Conservation (phyloP, 2,797 vertebrate species). For the Danio aesculapii region DNA sequence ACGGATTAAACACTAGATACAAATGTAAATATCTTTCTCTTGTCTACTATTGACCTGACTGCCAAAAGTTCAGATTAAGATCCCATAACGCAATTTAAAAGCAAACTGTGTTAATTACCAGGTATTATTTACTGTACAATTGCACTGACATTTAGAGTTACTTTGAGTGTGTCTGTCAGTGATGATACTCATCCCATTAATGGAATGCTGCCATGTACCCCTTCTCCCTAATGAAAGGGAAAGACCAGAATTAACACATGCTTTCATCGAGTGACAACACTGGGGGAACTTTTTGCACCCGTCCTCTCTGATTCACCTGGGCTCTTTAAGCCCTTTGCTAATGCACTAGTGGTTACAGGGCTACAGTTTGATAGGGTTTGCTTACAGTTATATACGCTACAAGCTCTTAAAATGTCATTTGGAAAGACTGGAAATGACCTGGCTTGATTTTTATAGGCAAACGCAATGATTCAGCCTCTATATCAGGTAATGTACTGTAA, state of each 20-base stretch:
- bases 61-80: too few relatives aligned
- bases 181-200: neutral
- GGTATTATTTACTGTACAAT: neutral
- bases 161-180: neutral
- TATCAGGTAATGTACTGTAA: slow-evolving; percentile 54
- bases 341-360: slow-evolving; percentile 7
- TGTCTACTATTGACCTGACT: too few relatives aligned
- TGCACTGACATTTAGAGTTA: neutral
- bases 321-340: neutral
- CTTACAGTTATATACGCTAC: slow-evolving; percentile 39
- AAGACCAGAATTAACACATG: neutral
- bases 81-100: too few relatives aligned
- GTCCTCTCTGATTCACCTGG: neutral
- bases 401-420: slow-evolving; percentile 24
- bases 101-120: too few relatives aligned
- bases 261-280: neutral
- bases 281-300: neutral
- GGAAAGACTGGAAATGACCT: slow-evolving; percentile 45
- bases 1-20: too few relatives aligned
- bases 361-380: slow-evolving; percentile 32
- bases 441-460: slow-evolving; percentile 51
- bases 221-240: neutral
- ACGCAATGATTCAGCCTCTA: slow-evolving; percentile 48
- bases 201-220: neutral
- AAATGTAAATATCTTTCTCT: too few relatives aligned